phyloP scores from a whole-genome alignment of 2,797 vertebrate genomes.

The Chelon labrosus region DNA sequence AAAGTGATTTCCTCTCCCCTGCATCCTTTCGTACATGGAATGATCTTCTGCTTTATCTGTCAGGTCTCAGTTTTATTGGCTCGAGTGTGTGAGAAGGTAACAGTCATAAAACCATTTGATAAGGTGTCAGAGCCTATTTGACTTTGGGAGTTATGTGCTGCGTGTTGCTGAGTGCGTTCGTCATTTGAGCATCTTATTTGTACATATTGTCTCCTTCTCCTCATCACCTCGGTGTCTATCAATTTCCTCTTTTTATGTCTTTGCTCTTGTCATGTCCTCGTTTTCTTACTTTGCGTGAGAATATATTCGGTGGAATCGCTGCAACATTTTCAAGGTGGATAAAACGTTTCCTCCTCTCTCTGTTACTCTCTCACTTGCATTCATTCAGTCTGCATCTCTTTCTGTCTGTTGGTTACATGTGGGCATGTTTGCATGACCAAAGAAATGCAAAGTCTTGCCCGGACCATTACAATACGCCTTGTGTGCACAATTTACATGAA shows the following conservation, averaged over 20 bases:
- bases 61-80: conserved; percentile 69
- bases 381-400: conserved; percentile 26
- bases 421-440: conserved; percentile 76
- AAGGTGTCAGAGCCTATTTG: conserved; percentile 64
- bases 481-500: conserved; percentile 75
- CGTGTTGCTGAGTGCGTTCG: too few relatives aligned
- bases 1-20: conserved; percentile 52
- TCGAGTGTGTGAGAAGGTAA: conserved; percentile 66
- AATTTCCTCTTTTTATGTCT: background rate
- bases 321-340: conserved; percentile 43
- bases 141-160: conserved; percentile 59
- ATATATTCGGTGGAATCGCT: conserved; percentile 20
- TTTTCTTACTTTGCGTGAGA: conserved; percentile 19
- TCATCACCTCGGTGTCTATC: background rate
- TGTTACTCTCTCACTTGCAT: conserved; percentile 40
- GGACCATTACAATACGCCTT: conserved; percentile 63
- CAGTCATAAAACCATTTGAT: conserved; percentile 75
- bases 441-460: conserved; percentile 74
- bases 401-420: conserved; percentile 61
- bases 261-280: background rate
- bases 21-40: conserved; percentile 49
- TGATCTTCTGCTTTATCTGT: conserved; percentile 60
- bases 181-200: conserved; percentile 18
- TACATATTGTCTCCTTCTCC: background rate
- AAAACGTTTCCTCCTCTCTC: conserved; percentile 31